These are phyloP conservation scores for Cryptocephalus primarius DNA, from an alignment of 2,888 invertebrate species.

Conservation along the genomic window DNA sequence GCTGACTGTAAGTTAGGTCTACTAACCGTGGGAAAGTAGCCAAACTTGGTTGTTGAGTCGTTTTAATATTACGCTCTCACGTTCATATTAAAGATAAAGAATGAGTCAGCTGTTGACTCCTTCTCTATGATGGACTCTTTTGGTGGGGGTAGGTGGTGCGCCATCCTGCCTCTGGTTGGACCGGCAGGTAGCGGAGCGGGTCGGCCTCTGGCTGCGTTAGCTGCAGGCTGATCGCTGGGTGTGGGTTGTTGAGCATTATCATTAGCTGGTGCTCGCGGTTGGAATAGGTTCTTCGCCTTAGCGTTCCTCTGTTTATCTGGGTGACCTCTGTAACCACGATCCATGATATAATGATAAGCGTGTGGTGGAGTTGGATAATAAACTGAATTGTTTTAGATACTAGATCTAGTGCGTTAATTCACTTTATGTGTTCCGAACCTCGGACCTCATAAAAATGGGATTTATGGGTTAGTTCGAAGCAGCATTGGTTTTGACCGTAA, in stretches of 20 bases:
- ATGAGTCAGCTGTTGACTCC: background rate
- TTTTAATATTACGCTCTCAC: background rate
- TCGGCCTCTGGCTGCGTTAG: background rate
- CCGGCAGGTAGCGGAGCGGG: background rate
- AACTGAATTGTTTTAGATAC: background rate
- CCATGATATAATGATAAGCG: background rate
- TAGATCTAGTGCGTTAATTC: background rate
- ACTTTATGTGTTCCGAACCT: background rate
- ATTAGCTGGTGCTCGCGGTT: background rate
- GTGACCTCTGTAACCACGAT: background rate
- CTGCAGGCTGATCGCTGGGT: background rate
- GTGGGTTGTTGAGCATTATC: too few species aligned
- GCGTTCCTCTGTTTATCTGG: background rate
- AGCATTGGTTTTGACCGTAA: too few species aligned
- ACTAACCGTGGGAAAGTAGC: background rate
- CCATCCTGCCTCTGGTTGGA: background rate
- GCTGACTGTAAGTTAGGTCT: background rate
- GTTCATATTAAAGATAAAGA: background rate
- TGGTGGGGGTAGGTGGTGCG: background rate
- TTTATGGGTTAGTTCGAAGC: too few species aligned
- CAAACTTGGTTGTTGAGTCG: background rate
- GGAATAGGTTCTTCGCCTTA: background rate
- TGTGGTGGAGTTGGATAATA: too few species aligned
- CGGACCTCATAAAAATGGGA: background rate
- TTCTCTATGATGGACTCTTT: background rate